A percentile compares a stretch with the other conserved stretches of the same genome.
These are phyloP conservation scores for Megamerina dolium DNA, from an alignment of 2,888 invertebrate genomes.

Conservation along the genomic window DNA sequence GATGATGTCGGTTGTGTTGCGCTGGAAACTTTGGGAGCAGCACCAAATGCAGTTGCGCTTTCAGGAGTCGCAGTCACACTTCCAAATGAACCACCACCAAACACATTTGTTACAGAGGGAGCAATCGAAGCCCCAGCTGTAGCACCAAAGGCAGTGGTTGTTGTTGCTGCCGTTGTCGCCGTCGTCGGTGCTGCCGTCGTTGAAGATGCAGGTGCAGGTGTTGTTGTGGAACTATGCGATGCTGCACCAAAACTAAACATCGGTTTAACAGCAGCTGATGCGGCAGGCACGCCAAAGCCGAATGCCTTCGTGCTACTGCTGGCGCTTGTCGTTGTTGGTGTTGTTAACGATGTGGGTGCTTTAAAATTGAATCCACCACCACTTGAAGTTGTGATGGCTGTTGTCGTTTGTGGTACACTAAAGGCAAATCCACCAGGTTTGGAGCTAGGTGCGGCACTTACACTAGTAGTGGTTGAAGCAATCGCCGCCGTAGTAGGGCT, in stretches of 20 bases:
- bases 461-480: slow-evolving; percentile 15
- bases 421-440: slow-evolving; percentile 23
- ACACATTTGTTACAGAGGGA: slow-evolving; percentile 5
- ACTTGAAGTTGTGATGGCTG: slow-evolving; percentile 3
- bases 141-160: slow-evolving; percentile 13
- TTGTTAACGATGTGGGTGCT: not conserved
- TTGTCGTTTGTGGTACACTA: slow-evolving; percentile 14
- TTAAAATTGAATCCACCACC: not conserved
- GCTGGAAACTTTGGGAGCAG: slow-evolving; percentile 19
- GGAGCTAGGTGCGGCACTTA: slow-evolving; percentile 12
- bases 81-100: not conserved
- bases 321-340: slow-evolving; percentile 4
- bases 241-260: slow-evolving; percentile 23
- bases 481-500: slow-evolving; percentile 15
- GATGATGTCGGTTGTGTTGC: slow-evolving; percentile 14
- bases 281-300: slow-evolving; percentile 8
- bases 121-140: slow-evolving; percentile 9
- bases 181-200: slow-evolving; percentile 10
- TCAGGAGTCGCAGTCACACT: slow-evolving; percentile 7
- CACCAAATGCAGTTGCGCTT: slow-evolving; percentile 21
- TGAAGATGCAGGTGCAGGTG: slow-evolving; percentile 5
- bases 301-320: slow-evolving; percentile 9
- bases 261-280: slow-evolving; percentile 22
- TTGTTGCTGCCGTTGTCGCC: slow-evolving; percentile 6
- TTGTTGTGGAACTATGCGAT: not conserved